Base-by-base conservation (phyloP, 2,797 vertebrate genomes). In the Graptemys geographica region DNA sequence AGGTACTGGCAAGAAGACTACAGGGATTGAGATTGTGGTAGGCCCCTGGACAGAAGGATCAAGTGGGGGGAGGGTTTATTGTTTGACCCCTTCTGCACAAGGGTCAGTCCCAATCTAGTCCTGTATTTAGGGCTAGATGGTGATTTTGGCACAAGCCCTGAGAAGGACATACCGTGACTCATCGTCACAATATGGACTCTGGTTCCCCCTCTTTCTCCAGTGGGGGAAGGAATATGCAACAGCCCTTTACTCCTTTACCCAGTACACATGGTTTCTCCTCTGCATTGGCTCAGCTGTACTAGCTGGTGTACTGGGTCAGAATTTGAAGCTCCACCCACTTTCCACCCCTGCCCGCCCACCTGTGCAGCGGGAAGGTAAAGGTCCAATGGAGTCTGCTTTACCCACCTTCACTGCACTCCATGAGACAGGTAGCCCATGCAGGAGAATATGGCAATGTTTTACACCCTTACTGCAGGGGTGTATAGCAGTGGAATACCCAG, bases 391-490 rank as follows among this genome's bases (percentile, higher is more conserved):
- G 55, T 23, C 23, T 33, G 41, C 33, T 69, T 56, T 87, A 72
- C 21, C 41, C n/a, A 81, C 52, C 56, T 52, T 81, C 11, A 0
- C 37, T 53, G 10, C 25, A 33, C 11, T n/a, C 41, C 28, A 8
- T 31, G 16, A 25, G 25, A 1, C 2, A 0, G 0, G 3, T 12
- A 87, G 79, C 31, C n/a, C 74, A 44, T 51, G 31, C 28, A 41
- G 84, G 81, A 82, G 23, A 11, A 19, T 13, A 27, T 2, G 12
- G 28, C 56, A 81, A 72, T 65, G 76, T 6, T 31, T 81, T 18
- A 37, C 55, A 56, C 55, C 55, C 23, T 11, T 10, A 56, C 23
- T 23, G 21, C 55, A 21, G 5, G 53, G 53, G 19, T 55, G 53
- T 23, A 55, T 21, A 55, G 53, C 53, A 56, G 55, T 23, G 52